Evolutionary conservation across 2,797 vertebrate genomes (phyloP), one percentile per base, ranked within the genome.

Genomic region (Simalia tracyae): DNA sequence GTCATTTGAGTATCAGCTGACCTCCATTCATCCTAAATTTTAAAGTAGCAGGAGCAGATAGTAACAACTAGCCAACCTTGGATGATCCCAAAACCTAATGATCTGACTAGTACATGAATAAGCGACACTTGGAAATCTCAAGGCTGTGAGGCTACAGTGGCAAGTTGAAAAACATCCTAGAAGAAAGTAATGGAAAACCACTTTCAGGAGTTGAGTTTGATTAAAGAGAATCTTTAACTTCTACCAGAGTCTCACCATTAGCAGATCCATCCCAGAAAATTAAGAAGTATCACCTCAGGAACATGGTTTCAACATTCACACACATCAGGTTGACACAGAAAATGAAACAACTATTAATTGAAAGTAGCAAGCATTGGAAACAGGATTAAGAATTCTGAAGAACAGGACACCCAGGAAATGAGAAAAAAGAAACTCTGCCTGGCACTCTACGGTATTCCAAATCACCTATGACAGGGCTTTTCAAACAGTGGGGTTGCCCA

Each of bases 1-100:
- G 88, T 14, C 10, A 36, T 36, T 9, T 91, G 93, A 93, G 91
- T 94, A 93, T 92, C 84, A 94, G 85, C 10, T 92, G 90, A 95
- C 92, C 72, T 93, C 63, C 90, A 92, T 95, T 94, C 92, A 88
- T 91, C 64, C 50, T 91, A 76, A 92, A 89, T 42, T 94, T 96
- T 85, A 87, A 76, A 94, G 95, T 14, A 92, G n/a, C 31, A 76
- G 72, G 36, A 76, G 36, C 31, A 76, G 31, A 54, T 54, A 54
- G 50, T 54, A 54, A 54, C 50, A 7, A 54, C 36, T 42, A 76
- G 72, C 17, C 42, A 17, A 76, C 19, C 3, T 76, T 76, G 72
- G 17, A 76, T 76, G 8, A 22, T 1, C 36, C 15, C 7, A 22
- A 42, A 76, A 76, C 36, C 31, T 60, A 60, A 60, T 76, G 72